Evolutionary conservation across 2,113 vertebrate genomes (phyloP), one percentile per base, ranked within the genome.

Genomic region (Leptobrachium ailaonicum): DNA sequence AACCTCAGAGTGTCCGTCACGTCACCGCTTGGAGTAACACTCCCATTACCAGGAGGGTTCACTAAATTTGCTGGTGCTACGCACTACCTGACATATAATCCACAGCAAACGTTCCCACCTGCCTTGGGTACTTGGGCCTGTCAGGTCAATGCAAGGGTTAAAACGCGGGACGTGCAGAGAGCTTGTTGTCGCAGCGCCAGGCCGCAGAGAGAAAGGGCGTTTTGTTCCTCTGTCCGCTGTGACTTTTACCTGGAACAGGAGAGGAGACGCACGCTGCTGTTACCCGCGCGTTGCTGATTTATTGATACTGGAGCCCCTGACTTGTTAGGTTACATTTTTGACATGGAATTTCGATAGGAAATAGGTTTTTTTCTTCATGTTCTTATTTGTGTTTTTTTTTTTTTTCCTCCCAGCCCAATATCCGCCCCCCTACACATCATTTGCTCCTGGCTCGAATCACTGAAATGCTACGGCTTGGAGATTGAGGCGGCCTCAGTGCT

Each of bases 301-400:
- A 94, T 93, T 90, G 92, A 94, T 93, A 94, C 45, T 92, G 91
- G 90, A 94, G 88, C 89, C 89, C 14, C 91, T 85, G 88, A 89
- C 90, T 90, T 85, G 64, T 71, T 81, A 91, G 88, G 85, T 86
- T 80, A 67, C 62, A 86, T 90, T 83, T 87, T 85, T 85, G 89
- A 88, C 87, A 74, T 84, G 85, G 89, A 90, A 88, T 88, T 90
- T 89, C 87, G 91, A 89, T 92, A 91, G 91, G 91, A 94, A 94
- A 93, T 87, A 90, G 87, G 89, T 88, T 66, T 87, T 83, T 89
- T 83, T 85, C 82, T 67, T 86, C 73, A 83, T 85, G 76, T 83
- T 83, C 20, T 67, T 32, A 32, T 32, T 32, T 88, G 67, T 87
- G 83, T 89, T 83, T 85, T 82, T 67, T 86, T 75, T 84, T 85